phyloP scores from a whole-genome alignment of 2,113 vertebrate species.

The Chinchilla lanigera region DNA sequence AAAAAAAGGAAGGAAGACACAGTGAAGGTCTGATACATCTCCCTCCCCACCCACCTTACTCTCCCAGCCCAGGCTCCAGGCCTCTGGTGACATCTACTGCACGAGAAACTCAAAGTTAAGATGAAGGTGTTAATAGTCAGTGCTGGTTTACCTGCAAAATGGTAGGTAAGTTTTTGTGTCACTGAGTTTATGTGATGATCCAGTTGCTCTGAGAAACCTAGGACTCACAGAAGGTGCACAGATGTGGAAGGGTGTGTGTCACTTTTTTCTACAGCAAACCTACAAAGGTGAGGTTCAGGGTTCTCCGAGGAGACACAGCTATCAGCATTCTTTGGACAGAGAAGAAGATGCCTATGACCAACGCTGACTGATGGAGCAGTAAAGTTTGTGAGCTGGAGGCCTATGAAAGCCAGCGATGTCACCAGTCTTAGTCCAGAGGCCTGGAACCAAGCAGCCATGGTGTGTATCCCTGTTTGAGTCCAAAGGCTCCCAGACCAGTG shows the following conservation, averaged over 20 bases:
- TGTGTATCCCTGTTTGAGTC: rapidly evolving
- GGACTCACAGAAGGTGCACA: not conserved
- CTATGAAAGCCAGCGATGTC: not conserved
- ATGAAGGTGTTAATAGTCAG: not conserved
- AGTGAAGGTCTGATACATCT: rapidly evolving
- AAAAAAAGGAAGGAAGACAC: not conserved
- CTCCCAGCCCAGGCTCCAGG: not conserved
- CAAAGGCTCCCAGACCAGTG: not conserved
- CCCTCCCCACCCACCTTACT: rapidly evolving
- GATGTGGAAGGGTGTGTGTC: not conserved
- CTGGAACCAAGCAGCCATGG: not conserved
- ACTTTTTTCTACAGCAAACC: not conserved
- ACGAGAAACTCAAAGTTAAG: not conserved
- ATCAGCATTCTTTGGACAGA: rapidly evolving
- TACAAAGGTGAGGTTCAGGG: not conserved
- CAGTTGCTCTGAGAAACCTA: not conserved
- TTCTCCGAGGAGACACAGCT: not conserved
- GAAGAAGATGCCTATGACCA: rapidly evolving
- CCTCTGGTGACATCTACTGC: not conserved
- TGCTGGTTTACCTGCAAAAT: not conserved
- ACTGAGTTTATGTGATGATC: not conserved
- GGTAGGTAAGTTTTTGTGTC: not conserved
- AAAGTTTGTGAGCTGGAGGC: not conserved
- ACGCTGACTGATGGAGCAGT: not conserved
- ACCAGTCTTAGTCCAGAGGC: not conserved